phyloP scores from a whole-genome alignment of 1,140 invertebrate genomes.

The Lordiphosa clarofinis region DNA sequence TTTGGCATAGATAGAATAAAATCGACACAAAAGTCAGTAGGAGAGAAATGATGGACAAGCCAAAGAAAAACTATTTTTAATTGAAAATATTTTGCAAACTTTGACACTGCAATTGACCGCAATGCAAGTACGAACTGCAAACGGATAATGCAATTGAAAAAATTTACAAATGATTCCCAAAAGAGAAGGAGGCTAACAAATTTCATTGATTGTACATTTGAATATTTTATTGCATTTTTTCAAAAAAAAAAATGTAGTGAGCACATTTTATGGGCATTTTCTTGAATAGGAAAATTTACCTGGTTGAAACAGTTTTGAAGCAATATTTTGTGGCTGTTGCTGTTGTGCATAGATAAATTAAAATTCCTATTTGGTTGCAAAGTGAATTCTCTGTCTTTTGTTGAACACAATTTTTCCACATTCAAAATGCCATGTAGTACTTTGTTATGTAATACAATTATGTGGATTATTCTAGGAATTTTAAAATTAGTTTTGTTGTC shows the following conservation, averaged over 20 bases:
- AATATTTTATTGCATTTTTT: constrained; percentile 72
- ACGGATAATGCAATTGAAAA: constrained; percentile 21
- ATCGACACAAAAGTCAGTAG: constrained; percentile 35
- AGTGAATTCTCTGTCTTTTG: constrained; percentile 26
- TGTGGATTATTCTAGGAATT: too few relatives aligned
- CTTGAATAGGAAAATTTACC: constrained; percentile 4
- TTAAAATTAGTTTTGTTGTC: too few relatives aligned
- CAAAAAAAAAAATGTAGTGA: constrained; percentile 35
- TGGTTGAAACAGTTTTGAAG: constrained; percentile 23
- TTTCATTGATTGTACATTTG: constrained; percentile 72
- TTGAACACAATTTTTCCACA: constrained; percentile 1
- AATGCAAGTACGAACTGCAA: constrained; percentile 40
- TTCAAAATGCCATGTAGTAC: neutral
- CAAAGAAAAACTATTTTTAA: constrained; percentile 53
- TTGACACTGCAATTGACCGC: constrained; percentile 66
- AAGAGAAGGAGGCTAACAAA: constrained; percentile 20
- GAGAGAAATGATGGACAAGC: neutral
- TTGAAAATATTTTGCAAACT: constrained; percentile 71
- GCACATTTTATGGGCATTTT: constrained; percentile 14
- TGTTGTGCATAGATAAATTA: constrained; percentile 57
- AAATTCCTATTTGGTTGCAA: constrained; percentile 52
- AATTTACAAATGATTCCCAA: constrained; percentile 33
- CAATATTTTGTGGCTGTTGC: constrained; percentile 39
- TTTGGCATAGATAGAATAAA: constrained; percentile 42
- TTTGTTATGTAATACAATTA: constrained; percentile 1